Conservation (phyloP, 2,797 vertebrate genomes). For the Falco rusticolus region DNA sequence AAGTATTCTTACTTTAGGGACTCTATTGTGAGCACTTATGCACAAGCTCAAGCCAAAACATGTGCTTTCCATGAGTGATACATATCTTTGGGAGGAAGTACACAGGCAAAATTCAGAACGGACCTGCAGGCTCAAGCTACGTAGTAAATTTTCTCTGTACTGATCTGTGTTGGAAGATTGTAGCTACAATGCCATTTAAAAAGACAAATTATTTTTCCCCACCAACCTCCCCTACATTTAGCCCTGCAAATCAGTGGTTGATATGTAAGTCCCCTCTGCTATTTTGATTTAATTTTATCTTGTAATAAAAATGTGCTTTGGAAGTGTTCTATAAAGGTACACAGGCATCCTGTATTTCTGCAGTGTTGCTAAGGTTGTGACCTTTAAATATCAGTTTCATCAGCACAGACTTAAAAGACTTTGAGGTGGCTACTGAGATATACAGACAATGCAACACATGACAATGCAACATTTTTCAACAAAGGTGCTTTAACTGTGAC, state of each 20-base stretch:
- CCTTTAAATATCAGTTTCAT: conserved; percentile 30
- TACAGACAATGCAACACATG: neutral
- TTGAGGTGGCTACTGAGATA: neutral
- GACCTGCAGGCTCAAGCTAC: neutral
- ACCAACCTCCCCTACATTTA: neutral
- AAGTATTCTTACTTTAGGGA: neutral
- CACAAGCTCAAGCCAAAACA: neutral
- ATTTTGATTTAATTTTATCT: conserved; percentile 9
- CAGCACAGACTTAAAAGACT: neutral
- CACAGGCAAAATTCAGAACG: neutral
- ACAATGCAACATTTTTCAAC: neutral
- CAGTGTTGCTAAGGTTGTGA: neutral
- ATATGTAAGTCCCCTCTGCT: neutral
- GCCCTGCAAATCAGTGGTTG: neutral
- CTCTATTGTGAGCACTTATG: neutral
- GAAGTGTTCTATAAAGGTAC: neutral
- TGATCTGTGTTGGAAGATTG: neutral
- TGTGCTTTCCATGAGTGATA: neutral
- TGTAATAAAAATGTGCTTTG: conserved; percentile 9
- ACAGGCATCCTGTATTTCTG: neutral
- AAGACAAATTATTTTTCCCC: neutral
- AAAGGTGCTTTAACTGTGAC: neutral
- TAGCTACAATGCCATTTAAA: neutral
- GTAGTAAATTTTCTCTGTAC: neutral
- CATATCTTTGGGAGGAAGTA: neutral